A percentile compares a stretch with the other conserved stretches of the same genome.
These are phyloP conservation scores for Spilarctia lutea DNA, from an alignment of 2,888 invertebrate genomes.

Conservation along the genomic window DNA sequence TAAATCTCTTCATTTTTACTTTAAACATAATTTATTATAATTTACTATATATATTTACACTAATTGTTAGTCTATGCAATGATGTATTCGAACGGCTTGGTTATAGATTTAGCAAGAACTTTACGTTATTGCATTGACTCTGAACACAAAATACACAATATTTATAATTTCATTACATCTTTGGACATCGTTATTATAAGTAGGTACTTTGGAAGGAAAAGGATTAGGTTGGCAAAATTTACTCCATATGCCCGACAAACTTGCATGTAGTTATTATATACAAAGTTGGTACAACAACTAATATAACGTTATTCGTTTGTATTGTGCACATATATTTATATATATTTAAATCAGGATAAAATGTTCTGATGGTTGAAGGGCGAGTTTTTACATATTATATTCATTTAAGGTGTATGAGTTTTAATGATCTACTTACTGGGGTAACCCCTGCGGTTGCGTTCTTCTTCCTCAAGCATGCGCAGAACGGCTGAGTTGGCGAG, in stretches of 20 bases:
- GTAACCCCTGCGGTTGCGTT: constrained; percentile 89
- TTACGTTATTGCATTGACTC: background rate
- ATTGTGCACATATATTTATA: background rate
- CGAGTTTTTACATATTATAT: no score
- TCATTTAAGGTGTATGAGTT: background rate
- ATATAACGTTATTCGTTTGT: background rate
- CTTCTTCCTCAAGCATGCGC: constrained; percentile 94
- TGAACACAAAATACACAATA: background rate
- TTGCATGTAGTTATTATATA: background rate
- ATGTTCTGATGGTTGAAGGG: background rate
- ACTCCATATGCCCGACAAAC: background rate
- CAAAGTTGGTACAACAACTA: background rate
- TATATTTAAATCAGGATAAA: background rate
- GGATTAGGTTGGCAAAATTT: no score
- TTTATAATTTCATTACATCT: no score
- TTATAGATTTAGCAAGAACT: background rate
- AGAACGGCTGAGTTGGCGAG: constrained; percentile 94
- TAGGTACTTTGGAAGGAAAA: no score
- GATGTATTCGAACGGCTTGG: background rate
- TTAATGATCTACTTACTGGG: constrained; percentile 83
- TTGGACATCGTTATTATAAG: no score
- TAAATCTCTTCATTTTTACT: no score
- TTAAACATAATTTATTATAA: no score
- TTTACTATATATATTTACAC: background rate
- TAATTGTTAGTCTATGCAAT: background rate